phyloP scores from a whole-genome alignment of 2,797 vertebrate genomes.

The Sternarchorhynchus goeldii region DNA sequence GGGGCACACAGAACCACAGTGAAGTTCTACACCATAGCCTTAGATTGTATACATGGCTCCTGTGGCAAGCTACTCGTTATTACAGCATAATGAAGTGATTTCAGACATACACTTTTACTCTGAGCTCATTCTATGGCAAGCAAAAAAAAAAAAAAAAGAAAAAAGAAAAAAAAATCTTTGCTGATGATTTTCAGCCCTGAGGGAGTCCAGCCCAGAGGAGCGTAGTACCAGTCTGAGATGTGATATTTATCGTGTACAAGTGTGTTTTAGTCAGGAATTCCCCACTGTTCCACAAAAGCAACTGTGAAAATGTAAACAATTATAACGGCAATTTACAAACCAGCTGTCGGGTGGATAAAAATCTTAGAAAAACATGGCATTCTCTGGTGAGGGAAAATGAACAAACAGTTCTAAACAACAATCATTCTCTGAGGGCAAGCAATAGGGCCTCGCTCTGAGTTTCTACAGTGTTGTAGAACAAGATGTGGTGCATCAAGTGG shows the following conservation, averaged over 20 bases:
- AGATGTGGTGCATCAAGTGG: neutral
- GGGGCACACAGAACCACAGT: neutral
- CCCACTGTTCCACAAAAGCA: neutral
- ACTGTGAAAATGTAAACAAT: neutral
- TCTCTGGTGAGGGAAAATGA: neutral
- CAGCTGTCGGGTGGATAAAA: conserved; percentile 6
- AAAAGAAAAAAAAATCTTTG: too few relatives aligned
- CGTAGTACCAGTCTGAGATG: neutral
- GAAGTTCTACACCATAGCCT: too few relatives aligned
- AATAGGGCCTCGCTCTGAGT: too few relatives aligned
- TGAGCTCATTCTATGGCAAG: too few relatives aligned
- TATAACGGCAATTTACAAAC: neutral
- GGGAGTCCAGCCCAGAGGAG: neutral
- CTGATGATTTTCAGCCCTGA: neutral
- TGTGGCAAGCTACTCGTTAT: too few relatives aligned
- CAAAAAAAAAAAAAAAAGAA: too few relatives aligned
- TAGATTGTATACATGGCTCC: too few relatives aligned
- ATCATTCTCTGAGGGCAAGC: neutral
- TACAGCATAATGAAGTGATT: too few relatives aligned
- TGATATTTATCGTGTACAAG: neutral
- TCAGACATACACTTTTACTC: too few relatives aligned
- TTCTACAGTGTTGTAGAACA: too few relatives aligned
- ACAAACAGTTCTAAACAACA: neutral
- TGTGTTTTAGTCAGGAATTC: conserved; percentile 7
- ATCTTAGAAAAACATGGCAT: neutral